A percentile compares a stretch with the other conserved stretches of the same genome.
Evolutionary conservation across 2,113 vertebrate genomes (phyloP).

Genomic region (Pipa parva): DNA sequence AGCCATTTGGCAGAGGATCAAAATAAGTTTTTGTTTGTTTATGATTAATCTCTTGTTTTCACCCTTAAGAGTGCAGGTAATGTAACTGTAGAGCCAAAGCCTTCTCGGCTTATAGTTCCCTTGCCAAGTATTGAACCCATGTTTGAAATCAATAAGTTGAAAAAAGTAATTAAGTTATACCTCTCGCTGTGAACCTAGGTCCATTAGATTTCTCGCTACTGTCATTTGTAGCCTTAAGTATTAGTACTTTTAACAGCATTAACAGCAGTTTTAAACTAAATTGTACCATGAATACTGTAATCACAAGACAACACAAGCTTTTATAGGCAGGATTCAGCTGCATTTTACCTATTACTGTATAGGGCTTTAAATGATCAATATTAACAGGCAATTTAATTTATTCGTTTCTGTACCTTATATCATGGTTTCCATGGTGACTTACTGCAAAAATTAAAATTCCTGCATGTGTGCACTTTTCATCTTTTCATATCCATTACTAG

Average conservation of each 20-base stretch:
- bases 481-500: too few relatives aligned
- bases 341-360: constrained; percentile 2
- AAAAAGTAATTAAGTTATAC: constrained; percentile 29
- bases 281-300: constrained; percentile 6
- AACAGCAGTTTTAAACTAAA: background rate
- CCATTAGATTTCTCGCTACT: constrained; percentile 22
- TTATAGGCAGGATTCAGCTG: constrained; percentile 5
- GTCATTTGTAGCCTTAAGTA: constrained; percentile 7
- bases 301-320: constrained; percentile 13
- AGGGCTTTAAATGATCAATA: background rate
- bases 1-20: constrained; percentile 46
- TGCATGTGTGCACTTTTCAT: too few relatives aligned
- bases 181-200: background rate
- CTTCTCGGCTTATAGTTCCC: constrained; percentile 31
- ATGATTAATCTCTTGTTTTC: constrained; percentile 47
- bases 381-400: too few relatives aligned
- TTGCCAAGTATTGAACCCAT: constrained; percentile 15
- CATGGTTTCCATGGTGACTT: too few relatives aligned
- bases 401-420: too few relatives aligned
- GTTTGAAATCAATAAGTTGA: constrained; percentile 43
- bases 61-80: constrained; percentile 26
- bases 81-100: constrained; percentile 30
- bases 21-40: constrained; percentile 31
- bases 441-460: too few relatives aligned
- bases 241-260: background rate